Evolutionary conservation across 2,888 invertebrate species (phyloP).

Genomic region (Limenitis camilla): DNA sequence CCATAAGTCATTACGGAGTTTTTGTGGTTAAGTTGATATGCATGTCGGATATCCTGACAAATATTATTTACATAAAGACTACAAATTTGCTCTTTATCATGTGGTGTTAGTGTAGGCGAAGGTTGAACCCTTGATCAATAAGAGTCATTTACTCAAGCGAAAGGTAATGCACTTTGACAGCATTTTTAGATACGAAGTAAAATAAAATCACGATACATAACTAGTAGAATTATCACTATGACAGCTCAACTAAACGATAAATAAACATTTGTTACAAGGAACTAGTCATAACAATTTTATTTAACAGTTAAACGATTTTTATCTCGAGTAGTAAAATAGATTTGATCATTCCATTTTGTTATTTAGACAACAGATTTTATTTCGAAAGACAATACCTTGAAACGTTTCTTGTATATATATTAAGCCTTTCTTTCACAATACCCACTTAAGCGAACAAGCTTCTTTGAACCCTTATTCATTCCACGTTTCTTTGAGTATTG

Average conservation of each 20-base stretch:
- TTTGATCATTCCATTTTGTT: not conserved
- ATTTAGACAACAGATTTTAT: not conserved
- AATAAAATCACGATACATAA: too few relatives aligned
- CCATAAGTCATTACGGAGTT: too few relatives aligned
- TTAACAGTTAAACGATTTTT: not conserved
- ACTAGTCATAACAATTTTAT: not conserved
- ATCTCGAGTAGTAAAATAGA: not conserved
- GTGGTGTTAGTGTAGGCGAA: too few relatives aligned
- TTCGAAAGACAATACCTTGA: not conserved
- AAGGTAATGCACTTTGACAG: too few relatives aligned
- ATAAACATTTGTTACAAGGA: not conserved
- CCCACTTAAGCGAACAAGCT: not conserved
- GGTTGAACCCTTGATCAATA: too few relatives aligned
- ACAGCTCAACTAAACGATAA: too few relatives aligned
- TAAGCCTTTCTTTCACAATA: not conserved
- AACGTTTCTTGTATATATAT: not conserved
- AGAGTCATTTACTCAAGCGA: too few relatives aligned
- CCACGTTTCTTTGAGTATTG: constrained; percentile 2
- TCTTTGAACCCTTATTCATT: constrained; percentile 11
- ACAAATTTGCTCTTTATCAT: too few relatives aligned
- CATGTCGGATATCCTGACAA: too few relatives aligned
- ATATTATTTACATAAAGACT: too few relatives aligned
- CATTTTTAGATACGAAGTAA: too few relatives aligned
- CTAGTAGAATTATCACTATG: too few relatives aligned
- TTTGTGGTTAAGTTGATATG: not conserved